Evolutionary conservation across 2,888 invertebrate species (phyloP).

Genomic region (Dioctria rufipes): DNA sequence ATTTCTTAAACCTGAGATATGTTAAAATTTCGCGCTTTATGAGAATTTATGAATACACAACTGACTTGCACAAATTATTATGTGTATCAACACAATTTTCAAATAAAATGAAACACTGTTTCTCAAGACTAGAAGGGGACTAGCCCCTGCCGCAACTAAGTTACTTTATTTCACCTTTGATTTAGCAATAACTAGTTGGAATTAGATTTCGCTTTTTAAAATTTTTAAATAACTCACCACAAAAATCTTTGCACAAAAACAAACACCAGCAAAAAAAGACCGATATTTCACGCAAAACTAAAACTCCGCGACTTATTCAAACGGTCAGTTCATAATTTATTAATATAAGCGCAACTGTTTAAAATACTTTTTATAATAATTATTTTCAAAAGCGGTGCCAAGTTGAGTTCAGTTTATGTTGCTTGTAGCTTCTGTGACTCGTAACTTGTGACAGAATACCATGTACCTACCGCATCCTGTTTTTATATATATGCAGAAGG

Average conservation of each 20-base stretch:
- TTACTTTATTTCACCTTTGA: too few species aligned
- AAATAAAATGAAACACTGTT: too few species aligned
- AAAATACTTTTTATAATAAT: not conserved
- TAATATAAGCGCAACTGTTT: not conserved
- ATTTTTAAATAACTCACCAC: constrained; percentile 22
- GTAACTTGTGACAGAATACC: constrained; percentile 27
- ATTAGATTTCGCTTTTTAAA: not conserved
- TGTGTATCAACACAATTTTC: too few species aligned
- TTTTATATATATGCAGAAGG: constrained; percentile 18
- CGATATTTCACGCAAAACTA: constrained; percentile 15
- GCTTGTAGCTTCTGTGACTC: constrained; percentile 13
- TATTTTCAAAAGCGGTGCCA: not conserved
- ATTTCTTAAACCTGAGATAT: too few species aligned
- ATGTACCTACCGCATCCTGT: not conserved
- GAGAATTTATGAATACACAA: too few species aligned
- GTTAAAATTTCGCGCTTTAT: too few species aligned
- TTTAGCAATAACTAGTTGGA: too few species aligned
- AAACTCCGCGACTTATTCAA: not conserved
- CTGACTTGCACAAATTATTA: too few species aligned
- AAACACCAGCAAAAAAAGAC: not conserved
- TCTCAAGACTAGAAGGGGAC: too few species aligned
- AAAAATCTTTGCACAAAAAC: not conserved
- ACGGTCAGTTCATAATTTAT: constrained; percentile 29
- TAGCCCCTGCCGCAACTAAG: too few species aligned
- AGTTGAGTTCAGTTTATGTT: not conserved